phyloP scores from a whole-genome alignment of 2,888 invertebrate genomes.

The Leptarthrus brevirostris region DNA sequence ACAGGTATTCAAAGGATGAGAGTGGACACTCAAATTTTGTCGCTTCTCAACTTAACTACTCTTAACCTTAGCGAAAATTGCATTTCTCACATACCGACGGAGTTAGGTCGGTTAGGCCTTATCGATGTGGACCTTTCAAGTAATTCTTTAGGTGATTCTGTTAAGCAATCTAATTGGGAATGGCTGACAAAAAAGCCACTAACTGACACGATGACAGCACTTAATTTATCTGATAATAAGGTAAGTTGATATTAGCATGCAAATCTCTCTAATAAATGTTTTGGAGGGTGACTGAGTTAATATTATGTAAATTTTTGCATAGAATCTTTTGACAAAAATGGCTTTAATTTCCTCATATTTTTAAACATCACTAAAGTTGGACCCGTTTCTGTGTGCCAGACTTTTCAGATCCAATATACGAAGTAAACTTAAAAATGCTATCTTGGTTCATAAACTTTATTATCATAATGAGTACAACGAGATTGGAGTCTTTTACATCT shows the following conservation, averaged over 20 bases:
- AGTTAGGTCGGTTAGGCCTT: conserved; percentile 75
- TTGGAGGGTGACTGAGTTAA: no score
- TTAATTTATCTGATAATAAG: conserved; percentile 76
- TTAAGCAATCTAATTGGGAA: conserved; percentile 53
- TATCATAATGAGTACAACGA: no score
- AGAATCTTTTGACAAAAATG: conserved; percentile 38
- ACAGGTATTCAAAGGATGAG: conserved; percentile 73
- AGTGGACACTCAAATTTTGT: conserved; percentile 77
- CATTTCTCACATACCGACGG: conserved; percentile 76
- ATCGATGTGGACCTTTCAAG: conserved; percentile 73
- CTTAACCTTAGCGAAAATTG: conserved; percentile 79
- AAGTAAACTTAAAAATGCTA: no score
- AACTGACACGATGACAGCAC: conserved; percentile 69
- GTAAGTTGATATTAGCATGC: conserved; percentile 62
- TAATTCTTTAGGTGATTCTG: conserved; percentile 67
- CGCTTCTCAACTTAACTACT: conserved; percentile 73
- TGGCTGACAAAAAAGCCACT: conserved; percentile 74
- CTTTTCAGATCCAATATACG: no score
- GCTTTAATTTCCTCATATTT: no score
- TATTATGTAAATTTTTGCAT: background rate
- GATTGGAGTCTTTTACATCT: no score
- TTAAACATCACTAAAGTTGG: no score
- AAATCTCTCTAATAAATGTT: no score
- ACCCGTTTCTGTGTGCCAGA: no score
- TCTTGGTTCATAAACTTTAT: no score